Conservation (phyloP, 1,140 invertebrate genomes). For the Habropoda laboriosa region DNA sequence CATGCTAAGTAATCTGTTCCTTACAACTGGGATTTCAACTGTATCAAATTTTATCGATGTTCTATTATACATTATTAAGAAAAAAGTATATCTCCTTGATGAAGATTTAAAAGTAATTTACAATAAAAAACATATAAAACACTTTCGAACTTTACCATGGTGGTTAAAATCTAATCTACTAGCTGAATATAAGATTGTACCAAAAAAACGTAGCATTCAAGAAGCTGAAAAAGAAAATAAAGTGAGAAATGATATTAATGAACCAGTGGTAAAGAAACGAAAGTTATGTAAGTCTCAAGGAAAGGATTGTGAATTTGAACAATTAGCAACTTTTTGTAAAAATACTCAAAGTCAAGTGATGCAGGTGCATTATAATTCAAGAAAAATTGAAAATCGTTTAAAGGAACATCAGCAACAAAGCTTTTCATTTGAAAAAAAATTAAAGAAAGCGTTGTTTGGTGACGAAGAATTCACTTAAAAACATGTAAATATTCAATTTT, state of each 20-base stretch:
- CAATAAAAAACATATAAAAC: conserved; percentile 75
- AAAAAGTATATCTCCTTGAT: conserved; percentile 69
- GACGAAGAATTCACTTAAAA: neutral
- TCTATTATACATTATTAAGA: conserved; percentile 72
- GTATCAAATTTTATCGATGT: conserved; percentile 72
- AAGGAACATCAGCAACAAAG: conserved; percentile 66
- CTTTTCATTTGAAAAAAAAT: conserved; percentile 64
- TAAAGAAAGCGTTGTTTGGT: conserved; percentile 67
- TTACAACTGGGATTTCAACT: conserved; percentile 63
- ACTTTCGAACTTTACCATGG: conserved; percentile 76
- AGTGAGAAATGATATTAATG: conserved; percentile 21
- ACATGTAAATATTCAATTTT: neutral
- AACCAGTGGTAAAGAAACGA: conserved; percentile 52
- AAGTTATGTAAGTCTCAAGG: conserved; percentile 31
- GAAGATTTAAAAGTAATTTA: conserved; percentile 73
- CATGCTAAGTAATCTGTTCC: conserved; percentile 72
- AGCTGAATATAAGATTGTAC: conserved; percentile 40
- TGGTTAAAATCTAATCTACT: conserved; percentile 77
- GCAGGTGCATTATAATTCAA: conserved; percentile 57
- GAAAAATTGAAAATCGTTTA: conserved; percentile 68
- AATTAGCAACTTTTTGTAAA: conserved; percentile 57
- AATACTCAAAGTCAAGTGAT: conserved; percentile 49
- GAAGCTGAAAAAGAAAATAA: conserved; percentile 11
- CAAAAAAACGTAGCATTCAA: conserved; percentile 37
- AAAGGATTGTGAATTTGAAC: conserved; percentile 34